Base-by-base conservation (phyloP, 1,140 invertebrate species). In the Dysdera silvatica region DNA sequence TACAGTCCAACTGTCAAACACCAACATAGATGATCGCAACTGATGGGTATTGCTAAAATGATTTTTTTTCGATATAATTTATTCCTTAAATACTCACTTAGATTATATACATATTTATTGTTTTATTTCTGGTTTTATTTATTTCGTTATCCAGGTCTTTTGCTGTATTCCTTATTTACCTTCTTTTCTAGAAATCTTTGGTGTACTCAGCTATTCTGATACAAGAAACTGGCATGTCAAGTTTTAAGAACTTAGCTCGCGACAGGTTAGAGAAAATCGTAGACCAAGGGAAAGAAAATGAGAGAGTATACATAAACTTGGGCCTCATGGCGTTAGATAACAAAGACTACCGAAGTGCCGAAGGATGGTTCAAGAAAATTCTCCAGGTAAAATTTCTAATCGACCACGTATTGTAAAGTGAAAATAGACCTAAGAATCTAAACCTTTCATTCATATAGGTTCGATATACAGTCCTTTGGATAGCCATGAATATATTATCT, bases 291-390 rank as follows among this genome's bases (percentile, higher is more conserved):
- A 57, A 64, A 54, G 60, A 49, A 32, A 58, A 41, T 0, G 90
- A 93, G 72, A 80, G 89, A 56, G 87, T 92, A 2, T 88, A 90
- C 73, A 97, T 96, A 74, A 95, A 95, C 79, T 79, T 95, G 40
- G 92, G 90, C 60, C 95, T 96, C 91, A 78, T 97, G 41, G 88
- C 89, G n/a, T 95, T 95, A 89, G 93, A 96, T 73, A 89, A 94
- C 72, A 83, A 86, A 28, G 87, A 94, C 72, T 87, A 85, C 29
- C 82, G 83, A 23, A 85, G 85, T 68, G 92, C 93, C 0, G 73
- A 76, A 56, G 67, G 60, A 47, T 74, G 74, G 66, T 76, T 78
- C 56, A 71, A 72, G 18, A 73, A 74, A 66, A 72, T 74, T 31
- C 67, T 78, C 20, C 64, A 77, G 71, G 76, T 78, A 67, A n/a